Evolutionary conservation across 37 sponge, comb jelly and placozoan genomes (phyloP).

Genomic region (Chondrilla cf. caribensis): DNA sequence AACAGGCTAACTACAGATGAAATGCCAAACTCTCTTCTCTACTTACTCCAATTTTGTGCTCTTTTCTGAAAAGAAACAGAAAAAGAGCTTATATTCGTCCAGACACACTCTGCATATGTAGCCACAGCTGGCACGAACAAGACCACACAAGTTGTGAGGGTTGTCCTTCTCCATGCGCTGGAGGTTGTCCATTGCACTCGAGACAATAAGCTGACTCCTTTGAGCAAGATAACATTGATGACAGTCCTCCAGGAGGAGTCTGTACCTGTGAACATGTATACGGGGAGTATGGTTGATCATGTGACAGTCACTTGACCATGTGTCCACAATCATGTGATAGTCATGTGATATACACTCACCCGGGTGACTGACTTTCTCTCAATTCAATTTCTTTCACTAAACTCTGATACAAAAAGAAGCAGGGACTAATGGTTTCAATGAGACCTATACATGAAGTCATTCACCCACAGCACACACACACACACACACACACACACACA

Average conservation of each 20-base stretch:
- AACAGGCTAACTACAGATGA: too few species aligned
- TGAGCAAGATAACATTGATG: constrained; percentile 81
- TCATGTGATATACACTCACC: constrained; percentile 48
- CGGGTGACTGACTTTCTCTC: constrained; percentile 50
- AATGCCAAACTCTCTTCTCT: too few species aligned
- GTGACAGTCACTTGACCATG: too few species aligned
- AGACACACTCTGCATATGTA: constrained; percentile 87
- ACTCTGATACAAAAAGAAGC: constrained; percentile 29
- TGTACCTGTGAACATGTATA: constrained; percentile 53
- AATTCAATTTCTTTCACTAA: constrained; percentile 82
- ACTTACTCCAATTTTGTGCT: constrained; percentile 77
- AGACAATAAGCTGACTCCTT: constrained; percentile 59
- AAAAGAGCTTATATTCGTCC: constrained; percentile 92
- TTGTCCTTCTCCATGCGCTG: constrained; percentile 52
- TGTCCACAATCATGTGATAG: neutral
- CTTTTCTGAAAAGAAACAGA: constrained; percentile 75
- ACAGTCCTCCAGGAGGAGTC: constrained; percentile 83
- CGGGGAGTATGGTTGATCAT: constrained; percentile 4
- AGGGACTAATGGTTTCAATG: too few species aligned
- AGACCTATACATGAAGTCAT: too few species aligned
- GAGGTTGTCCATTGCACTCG: constrained; percentile 55
- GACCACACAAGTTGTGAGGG: constrained; percentile 52
- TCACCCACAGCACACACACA: neutral
- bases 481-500: constrained; percentile 1
- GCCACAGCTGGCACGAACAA: constrained; percentile 84